phyloP scores from a whole-genome alignment of 2,888 invertebrate species.

The Drosophila rubida region DNA sequence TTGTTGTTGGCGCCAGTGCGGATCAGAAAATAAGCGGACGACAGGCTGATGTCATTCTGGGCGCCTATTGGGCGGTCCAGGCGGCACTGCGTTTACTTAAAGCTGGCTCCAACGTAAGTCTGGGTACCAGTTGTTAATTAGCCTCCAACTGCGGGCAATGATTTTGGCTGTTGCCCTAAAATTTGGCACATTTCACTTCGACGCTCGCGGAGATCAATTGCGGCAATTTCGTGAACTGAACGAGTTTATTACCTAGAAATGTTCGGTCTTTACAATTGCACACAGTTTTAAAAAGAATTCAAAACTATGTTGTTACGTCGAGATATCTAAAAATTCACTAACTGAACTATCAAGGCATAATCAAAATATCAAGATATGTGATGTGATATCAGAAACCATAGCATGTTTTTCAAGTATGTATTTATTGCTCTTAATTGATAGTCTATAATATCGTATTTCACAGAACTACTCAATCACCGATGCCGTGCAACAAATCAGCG shows the following conservation, averaged over 20 bases:
- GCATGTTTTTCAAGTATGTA: no score
- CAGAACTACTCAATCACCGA: constrained; percentile 96
- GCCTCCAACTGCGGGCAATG: constrained; percentile 40
- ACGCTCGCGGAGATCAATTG: constrained; percentile 67
- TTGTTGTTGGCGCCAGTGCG: constrained; percentile 92
- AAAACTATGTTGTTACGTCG: no score
- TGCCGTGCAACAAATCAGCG: constrained; percentile 96
- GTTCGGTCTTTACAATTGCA: constrained; percentile 70
- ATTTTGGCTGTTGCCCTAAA: constrained; percentile 49
- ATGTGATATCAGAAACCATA: no score
- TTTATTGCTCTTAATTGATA: no score
- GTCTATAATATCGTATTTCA: background rate
- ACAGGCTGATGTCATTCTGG: constrained; percentile 97
- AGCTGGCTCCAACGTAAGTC: constrained; percentile 93
- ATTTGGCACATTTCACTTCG: constrained; percentile 64
- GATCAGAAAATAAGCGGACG: constrained; percentile 93
- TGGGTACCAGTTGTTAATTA: no score
- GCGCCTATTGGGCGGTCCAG: constrained; percentile 98
- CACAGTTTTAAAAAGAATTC: constrained; percentile 22
- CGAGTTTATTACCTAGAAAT: constrained; percentile 52
- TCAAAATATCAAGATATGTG: no score
- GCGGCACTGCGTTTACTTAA: constrained; percentile 96
- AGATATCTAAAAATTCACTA: no score
- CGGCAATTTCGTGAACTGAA: constrained; percentile 70
- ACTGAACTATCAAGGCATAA: no score